Conservation (phyloP, 2,797 vertebrate species). For the Myotis pilosus region DNA sequence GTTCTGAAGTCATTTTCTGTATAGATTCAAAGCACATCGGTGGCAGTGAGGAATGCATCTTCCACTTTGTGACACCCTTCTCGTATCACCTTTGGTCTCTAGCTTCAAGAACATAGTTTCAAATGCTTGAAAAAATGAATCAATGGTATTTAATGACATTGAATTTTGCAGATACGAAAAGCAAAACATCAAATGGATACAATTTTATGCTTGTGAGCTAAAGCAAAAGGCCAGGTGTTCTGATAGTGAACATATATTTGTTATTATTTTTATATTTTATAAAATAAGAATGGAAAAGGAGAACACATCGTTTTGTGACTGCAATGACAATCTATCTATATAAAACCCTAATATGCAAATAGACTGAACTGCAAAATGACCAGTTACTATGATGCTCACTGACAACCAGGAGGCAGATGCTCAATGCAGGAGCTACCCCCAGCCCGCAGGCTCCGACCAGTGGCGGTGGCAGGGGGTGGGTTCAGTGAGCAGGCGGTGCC, state of each 20-base stretch:
- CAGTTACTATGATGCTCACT: too few relatives aligned
- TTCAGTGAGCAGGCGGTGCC: too few relatives aligned
- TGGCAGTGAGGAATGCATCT: neutral
- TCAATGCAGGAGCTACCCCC: too few relatives aligned
- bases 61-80: neutral
- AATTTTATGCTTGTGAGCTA: slow-evolving; percentile 47
- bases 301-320: slow-evolving; percentile 21
- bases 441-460: too few relatives aligned
- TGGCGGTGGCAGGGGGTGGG: too few relatives aligned
- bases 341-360: too few relatives aligned
- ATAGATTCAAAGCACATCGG: slow-evolving; percentile 24
- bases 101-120: slow-evolving; percentile 40
- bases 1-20: neutral
- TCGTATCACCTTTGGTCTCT: neutral
- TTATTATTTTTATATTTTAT: slow-evolving; percentile 47
- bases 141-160: slow-evolving; percentile 45
- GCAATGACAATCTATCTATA: neutral
- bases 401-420: too few relatives aligned
- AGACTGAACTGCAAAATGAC: too few relatives aligned
- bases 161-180: slow-evolving; percentile 43
- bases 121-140: slow-evolving; percentile 47
- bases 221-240: neutral
- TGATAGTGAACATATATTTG: slow-evolving; percentile 22
- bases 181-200: slow-evolving; percentile 5
- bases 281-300: neutral